These are phyloP conservation scores for Phlogophora meticulosa DNA, from an alignment of 2,888 invertebrate genomes.

Conservation along the genomic window DNA sequence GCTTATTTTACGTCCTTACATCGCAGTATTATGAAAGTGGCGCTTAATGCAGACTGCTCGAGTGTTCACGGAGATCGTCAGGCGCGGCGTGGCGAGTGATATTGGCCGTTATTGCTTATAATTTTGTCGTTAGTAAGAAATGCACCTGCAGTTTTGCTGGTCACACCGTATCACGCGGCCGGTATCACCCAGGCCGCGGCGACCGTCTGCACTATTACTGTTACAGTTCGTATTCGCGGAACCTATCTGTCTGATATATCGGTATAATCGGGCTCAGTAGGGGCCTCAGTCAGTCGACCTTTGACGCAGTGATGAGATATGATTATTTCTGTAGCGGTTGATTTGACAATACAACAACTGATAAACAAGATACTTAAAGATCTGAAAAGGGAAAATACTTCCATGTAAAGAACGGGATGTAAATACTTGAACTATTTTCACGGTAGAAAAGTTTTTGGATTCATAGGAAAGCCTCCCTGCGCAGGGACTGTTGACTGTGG, in stretches of 20 bases:
- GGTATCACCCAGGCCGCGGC: not conserved
- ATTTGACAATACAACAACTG: not conserved
- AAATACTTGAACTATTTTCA: not conserved
- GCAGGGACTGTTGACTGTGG: not conserved
- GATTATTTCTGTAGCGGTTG: not conserved
- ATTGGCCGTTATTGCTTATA: not conserved
- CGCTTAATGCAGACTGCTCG: constrained; percentile 13
- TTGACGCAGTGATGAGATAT: not conserved
- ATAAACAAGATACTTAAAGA: not conserved
- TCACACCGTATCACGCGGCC: not conserved
- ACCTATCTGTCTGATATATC: not conserved
- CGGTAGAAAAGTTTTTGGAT: no score
- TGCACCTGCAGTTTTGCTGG: constrained; percentile 23
- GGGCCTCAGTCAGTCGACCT: not conserved
- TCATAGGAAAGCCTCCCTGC: not conserved
- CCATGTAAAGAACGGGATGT: not conserved
- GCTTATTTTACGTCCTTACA: constrained; percentile 19
- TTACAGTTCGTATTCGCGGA: not conserved
- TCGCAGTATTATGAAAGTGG: constrained; percentile 30
- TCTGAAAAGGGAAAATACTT: not conserved
- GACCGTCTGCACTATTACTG: constrained; percentile 18
- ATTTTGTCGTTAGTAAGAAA: not conserved
- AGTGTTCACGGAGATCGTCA: constrained; percentile 17
- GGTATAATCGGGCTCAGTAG: not conserved
- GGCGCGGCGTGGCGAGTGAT: not conserved